These are phyloP conservation scores for Lacerta bilineata DNA, from an alignment of 2,797 vertebrate genomes.

Conservation along the genomic window DNA sequence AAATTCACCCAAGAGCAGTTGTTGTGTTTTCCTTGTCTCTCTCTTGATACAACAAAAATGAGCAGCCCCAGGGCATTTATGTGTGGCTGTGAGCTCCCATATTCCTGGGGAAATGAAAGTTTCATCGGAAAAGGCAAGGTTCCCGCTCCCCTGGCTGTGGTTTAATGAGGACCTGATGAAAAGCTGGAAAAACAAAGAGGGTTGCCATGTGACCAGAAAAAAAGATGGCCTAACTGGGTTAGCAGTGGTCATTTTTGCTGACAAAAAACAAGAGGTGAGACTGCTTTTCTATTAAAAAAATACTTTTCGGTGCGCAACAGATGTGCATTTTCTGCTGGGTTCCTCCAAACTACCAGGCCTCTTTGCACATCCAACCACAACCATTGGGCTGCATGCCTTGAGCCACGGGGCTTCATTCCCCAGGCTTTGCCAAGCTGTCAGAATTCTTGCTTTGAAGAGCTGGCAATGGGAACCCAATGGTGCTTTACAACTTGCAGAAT, in stretches of 20 bases:
- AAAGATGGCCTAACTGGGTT: background rate
- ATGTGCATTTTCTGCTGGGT: background rate
- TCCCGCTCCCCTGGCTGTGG: background rate
- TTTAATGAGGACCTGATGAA: background rate
- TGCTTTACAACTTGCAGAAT: too few relatives aligned
- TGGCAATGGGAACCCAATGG: background rate
- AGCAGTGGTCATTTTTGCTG: too few relatives aligned
- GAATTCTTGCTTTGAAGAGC: background rate
- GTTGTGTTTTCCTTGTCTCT: background rate
- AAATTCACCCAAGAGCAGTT: background rate
- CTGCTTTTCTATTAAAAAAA: background rate
- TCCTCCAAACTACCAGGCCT: background rate
- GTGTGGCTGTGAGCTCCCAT: background rate
- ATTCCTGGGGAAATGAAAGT: background rate
- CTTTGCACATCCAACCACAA: background rate
- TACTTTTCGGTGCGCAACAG: background rate
- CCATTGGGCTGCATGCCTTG: background rate
- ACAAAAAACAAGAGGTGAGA: background rate
- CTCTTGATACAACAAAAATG: conserved; percentile 2
- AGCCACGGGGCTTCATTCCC: background rate
- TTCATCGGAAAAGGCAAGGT: background rate
- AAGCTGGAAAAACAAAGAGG: too few relatives aligned
- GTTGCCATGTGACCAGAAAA: background rate
- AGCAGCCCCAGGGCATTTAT: background rate
- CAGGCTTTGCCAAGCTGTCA: background rate